These are phyloP conservation scores for Eugnorisma glareosa DNA, from an alignment of 2,888 invertebrate species.

Conservation along the genomic window DNA sequence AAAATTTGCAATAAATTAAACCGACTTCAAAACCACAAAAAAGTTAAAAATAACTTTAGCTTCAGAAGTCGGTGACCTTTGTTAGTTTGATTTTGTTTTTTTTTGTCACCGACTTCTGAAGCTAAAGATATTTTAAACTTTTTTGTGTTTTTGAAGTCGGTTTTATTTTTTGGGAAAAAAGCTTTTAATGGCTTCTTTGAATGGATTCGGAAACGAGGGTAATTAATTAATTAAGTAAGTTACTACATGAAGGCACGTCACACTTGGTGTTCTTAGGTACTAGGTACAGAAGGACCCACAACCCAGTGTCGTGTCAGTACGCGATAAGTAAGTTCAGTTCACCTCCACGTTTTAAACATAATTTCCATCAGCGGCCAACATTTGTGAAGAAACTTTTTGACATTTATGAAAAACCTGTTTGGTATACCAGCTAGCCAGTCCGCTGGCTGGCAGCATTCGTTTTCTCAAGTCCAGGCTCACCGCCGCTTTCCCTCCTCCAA, in stretches of 20 bases:
- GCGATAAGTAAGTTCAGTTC: slow-evolving; percentile 11
- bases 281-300: slow-evolving; percentile 12
- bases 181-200: too few species aligned
- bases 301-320: slow-evolving; percentile 24
- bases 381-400: slow-evolving; percentile 48
- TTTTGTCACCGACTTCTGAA: too few species aligned
- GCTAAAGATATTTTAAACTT: too few species aligned
- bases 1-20: too few species aligned
- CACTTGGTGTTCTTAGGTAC: slow-evolving; percentile 22
- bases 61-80: too few species aligned
- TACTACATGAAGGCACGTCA: background rate
- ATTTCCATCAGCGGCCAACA: slow-evolving; percentile 20
- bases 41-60: too few species aligned
- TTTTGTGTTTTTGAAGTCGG: too few species aligned
- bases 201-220: background rate
- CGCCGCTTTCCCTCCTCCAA: slow-evolving; percentile 47
- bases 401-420: slow-evolving; percentile 51
- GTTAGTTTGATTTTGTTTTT: too few species aligned
- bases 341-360: slow-evolving; percentile 13
- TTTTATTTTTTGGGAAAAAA: too few species aligned
- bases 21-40: too few species aligned
- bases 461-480: slow-evolving; percentile 47
- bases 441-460: slow-evolving; percentile 54
- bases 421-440: slow-evolving; percentile 27
- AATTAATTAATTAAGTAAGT: slow-evolving; percentile 2